Evolutionary conservation across 2,797 vertebrate genomes (phyloP).

Genomic region (Eulemur albifrons): DNA sequence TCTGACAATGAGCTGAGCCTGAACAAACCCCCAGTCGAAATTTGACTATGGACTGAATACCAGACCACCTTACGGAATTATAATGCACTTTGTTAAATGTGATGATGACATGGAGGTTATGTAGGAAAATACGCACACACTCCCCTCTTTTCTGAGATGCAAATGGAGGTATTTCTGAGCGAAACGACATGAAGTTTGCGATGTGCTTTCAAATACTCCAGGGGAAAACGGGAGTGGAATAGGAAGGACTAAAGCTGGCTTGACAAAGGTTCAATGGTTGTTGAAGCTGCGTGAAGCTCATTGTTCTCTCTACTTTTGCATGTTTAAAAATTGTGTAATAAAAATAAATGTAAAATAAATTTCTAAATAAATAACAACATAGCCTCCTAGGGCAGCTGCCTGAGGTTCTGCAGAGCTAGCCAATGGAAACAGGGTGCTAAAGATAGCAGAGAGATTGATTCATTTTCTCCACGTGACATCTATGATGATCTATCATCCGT

Average conservation of each 20-base stretch:
- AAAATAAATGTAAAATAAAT: not conserved
- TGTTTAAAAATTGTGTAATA: not conserved
- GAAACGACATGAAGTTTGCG: not conserved
- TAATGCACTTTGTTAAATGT: not conserved
- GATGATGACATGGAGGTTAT: not conserved
- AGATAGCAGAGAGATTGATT: slow-evolving; percentile 76
- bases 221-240: rapidly evolving
- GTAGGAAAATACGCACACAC: not conserved
- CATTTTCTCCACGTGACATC: slow-evolving; percentile 64
- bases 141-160: not conserved
- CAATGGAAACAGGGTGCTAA: slow-evolving; percentile 64
- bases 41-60: rapidly evolving
- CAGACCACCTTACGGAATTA: not conserved
- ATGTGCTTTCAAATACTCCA: not conserved
- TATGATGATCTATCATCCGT: slow-evolving; percentile 60
- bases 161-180: not conserved
- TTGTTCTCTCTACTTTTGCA: not conserved
- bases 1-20: not conserved
- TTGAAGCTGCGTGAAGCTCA: not conserved
- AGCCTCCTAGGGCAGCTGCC: slow-evolving; percentile 53
- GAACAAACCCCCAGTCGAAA: not conserved
- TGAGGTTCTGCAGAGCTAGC: slow-evolving; percentile 61
- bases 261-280: no score
- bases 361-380: not conserved
- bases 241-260: not conserved